Evolutionary conservation across 2,113 vertebrate genomes (phyloP).

Genomic region (Scolopax mira): DNA sequence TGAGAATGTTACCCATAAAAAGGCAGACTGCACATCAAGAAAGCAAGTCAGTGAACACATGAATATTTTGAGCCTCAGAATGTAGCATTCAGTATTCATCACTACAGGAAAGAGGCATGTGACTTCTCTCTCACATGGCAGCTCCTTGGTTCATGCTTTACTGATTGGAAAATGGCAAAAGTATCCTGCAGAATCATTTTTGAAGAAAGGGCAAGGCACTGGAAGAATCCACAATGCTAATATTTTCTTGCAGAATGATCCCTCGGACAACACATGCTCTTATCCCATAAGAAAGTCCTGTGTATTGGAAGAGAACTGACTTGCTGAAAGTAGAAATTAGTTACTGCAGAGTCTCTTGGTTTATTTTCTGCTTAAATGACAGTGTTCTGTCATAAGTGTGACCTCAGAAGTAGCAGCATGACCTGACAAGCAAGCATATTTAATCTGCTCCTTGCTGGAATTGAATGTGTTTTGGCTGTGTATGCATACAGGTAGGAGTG

Average conservation of each 20-base stretch:
- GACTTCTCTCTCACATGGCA: constrained; percentile 35
- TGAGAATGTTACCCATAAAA: background rate
- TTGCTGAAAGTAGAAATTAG: background rate
- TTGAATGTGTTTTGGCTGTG: background rate
- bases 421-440: background rate
- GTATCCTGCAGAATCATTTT: background rate
- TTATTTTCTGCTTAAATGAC: background rate
- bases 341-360: background rate
- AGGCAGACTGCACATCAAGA: background rate
- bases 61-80: background rate
- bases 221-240: background rate
- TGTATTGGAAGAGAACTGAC: background rate
- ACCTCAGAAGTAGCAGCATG: background rate
- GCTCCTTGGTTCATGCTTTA: background rate
- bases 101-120: background rate
- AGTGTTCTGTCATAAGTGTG: background rate
- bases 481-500: background rate
- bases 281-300: background rate
- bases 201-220: background rate
- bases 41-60: background rate
- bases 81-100: background rate
- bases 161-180: background rate
- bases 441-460: background rate
- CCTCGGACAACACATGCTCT: background rate
- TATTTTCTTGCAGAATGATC: background rate